Conservation (phyloP, 2,797 vertebrate species). For the Cirrhinus molitorella region DNA sequence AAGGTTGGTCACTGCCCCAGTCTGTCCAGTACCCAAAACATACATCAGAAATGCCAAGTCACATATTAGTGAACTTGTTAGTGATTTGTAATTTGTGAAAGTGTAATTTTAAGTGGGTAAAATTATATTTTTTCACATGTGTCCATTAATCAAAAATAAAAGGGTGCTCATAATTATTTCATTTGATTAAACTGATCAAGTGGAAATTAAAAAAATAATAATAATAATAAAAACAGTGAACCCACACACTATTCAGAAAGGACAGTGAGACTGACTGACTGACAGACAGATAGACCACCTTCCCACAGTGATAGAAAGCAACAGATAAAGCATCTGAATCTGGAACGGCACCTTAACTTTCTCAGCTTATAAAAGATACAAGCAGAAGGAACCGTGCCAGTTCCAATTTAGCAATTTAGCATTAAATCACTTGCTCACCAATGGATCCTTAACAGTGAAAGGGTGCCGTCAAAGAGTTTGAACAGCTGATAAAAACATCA, state of each 20-base stretch:
- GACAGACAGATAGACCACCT: slow-evolving; percentile 71
- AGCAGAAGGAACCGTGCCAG: background rate
- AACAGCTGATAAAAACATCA: background rate
- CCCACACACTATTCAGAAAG: background rate
- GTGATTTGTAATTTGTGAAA: background rate
- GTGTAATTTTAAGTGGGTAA: background rate
- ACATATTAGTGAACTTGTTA: slow-evolving; percentile 13
- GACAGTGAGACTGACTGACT: slow-evolving; percentile 49
- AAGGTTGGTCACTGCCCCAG: slow-evolving; percentile 85
- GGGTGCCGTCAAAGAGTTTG: background rate
- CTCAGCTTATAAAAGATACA: background rate
- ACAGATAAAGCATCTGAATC: slow-evolving; percentile 12
- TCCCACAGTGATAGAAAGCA: slow-evolving; percentile 66
- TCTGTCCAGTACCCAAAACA: slow-evolving; percentile 78
- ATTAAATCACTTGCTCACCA: background rate
- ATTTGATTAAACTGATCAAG: background rate
- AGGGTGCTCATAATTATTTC: background rate
- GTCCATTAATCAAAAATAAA: background rate
- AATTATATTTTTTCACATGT: background rate
- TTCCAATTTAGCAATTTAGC: too few species aligned
- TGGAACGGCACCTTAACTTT: background rate
- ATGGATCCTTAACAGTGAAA: background rate
- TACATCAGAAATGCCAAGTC: slow-evolving; percentile 28
- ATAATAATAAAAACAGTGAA: background rate
- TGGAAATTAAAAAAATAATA: background rate